These are phyloP conservation scores for Caenorhabditis japonica DNA, from an alignment of 2,888 invertebrate genomes.

Conservation along the genomic window DNA sequence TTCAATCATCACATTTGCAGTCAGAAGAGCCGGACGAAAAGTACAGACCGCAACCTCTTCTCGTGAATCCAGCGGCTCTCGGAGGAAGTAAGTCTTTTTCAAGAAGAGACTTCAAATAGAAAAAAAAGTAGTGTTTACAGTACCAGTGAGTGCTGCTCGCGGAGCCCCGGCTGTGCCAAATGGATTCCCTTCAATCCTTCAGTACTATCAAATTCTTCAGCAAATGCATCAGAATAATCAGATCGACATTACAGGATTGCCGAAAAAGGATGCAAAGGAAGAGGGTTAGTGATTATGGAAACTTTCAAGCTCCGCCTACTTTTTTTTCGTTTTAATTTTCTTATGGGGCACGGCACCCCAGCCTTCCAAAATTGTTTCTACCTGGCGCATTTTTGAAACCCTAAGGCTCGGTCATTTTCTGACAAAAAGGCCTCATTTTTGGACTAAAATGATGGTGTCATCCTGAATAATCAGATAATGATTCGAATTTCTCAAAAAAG, in stretches of 20 bases:
- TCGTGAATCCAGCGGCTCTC: conserved; percentile 15
- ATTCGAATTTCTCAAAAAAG: too few species aligned
- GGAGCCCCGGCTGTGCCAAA: conserved; percentile 1
- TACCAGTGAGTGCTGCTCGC: conserved; percentile 17
- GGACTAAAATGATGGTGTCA: too few species aligned
- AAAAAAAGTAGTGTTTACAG: background rate
- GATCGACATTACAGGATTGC: conserved; percentile 11
- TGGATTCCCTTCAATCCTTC: conserved; percentile 28
- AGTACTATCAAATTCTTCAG: conserved; percentile 32
- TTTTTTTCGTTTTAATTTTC: too few species aligned
- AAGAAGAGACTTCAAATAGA: too few species aligned
- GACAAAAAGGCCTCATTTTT: too few species aligned
- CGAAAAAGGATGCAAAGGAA: conserved; percentile 22
- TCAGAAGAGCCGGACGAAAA: conserved; percentile 40
- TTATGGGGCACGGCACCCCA: too few species aligned
- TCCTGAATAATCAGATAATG: too few species aligned
- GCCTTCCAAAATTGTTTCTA: too few species aligned
- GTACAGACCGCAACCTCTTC: conserved; percentile 5
- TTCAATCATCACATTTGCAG: conserved; percentile 9
- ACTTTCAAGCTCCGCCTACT: too few species aligned
- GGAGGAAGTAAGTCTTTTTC: conserved; percentile 7
- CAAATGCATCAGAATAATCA: conserved; percentile 37
- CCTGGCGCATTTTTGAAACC: too few species aligned
- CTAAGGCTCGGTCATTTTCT: too few species aligned
- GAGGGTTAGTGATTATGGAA: conserved; percentile 2